These are phyloP conservation scores for Amiota mariae DNA, from an alignment of 2,888 invertebrate genomes.

Conservation along the genomic window DNA sequence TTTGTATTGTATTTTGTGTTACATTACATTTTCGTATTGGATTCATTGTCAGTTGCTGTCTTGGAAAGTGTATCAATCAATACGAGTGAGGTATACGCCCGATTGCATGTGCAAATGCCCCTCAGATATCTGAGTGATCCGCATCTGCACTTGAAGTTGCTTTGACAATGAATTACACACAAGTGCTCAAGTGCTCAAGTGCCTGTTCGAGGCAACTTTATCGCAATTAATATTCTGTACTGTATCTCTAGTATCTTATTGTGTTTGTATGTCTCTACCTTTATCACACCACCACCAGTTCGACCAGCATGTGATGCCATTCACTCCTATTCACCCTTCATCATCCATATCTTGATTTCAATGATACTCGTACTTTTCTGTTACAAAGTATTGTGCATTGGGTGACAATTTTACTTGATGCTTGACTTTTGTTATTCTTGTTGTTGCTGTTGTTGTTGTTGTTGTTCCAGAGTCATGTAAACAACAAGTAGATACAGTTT, in stretches of 20 bases:
- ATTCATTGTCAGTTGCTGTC: conserved; percentile 24
- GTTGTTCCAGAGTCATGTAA: neutral
- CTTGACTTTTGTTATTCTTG: neutral
- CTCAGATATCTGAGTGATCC: neutral
- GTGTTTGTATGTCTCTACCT: neutral
- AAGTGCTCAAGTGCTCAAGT: neutral
- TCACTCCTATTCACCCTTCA: neutral
- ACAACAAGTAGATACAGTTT: too few species aligned
- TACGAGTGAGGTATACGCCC: conserved; percentile 10
- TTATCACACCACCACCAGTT: conserved; percentile 45
- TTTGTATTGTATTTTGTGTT: neutral
- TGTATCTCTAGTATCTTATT: neutral
- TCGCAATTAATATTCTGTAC: conserved; percentile 25
- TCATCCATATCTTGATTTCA: neutral
- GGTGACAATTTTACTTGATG: too few species aligned
- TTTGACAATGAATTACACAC: conserved; percentile 25
- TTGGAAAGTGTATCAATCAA: conserved; percentile 25
- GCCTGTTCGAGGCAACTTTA: neutral
- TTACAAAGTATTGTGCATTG: neutral
- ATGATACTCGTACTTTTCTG: neutral
- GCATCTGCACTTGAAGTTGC: conserved; percentile 13
- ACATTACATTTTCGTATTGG: conserved; percentile 27
- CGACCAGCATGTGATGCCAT: conserved; percentile 36
- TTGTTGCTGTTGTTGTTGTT: conserved; percentile 1
- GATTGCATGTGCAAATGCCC: neutral